These are phyloP conservation scores for Ctena decussata DNA, from an alignment of 2,888 invertebrate genomes.

Conservation along the genomic window DNA sequence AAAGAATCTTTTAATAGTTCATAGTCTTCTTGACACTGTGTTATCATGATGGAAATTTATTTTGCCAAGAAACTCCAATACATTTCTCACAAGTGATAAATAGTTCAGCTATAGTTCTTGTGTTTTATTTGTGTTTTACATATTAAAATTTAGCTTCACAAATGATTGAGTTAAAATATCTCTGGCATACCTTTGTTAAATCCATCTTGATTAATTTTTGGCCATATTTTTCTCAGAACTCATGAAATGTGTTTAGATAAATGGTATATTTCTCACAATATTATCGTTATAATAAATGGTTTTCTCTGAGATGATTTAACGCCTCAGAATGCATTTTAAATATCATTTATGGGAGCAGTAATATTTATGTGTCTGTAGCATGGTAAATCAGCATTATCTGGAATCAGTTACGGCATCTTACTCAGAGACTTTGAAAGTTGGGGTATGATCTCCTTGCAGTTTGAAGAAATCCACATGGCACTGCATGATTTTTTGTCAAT, in stretches of 20 bases:
- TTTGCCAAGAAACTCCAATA: too few species aligned
- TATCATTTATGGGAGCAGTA: neutral
- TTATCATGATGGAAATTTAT: too few species aligned
- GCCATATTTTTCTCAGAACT: neutral
- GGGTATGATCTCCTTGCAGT: neutral
- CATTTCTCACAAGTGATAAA: too few species aligned
- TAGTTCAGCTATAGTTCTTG: too few species aligned
- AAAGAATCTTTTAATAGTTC: too few species aligned
- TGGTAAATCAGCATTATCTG: conserved; percentile 6
- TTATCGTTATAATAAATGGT: neutral
- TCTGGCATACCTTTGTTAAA: neutral
- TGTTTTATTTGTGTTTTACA: too few species aligned
- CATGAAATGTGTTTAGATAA: neutral
- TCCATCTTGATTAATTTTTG: neutral
- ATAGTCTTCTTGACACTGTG: too few species aligned
- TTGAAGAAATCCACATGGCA: conserved; percentile 5
- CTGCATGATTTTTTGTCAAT: neutral
- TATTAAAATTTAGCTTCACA: too few species aligned
- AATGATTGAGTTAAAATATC: neutral
- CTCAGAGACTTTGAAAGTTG: neutral
- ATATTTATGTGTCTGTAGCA: conserved; percentile 8
- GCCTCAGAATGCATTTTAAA: neutral
- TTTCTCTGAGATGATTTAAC: conserved; percentile 1
- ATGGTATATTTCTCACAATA: neutral
- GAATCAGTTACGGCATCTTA: neutral